phyloP scores from a whole-genome alignment of 2,113 vertebrate species.

The Calypte anna region DNA sequence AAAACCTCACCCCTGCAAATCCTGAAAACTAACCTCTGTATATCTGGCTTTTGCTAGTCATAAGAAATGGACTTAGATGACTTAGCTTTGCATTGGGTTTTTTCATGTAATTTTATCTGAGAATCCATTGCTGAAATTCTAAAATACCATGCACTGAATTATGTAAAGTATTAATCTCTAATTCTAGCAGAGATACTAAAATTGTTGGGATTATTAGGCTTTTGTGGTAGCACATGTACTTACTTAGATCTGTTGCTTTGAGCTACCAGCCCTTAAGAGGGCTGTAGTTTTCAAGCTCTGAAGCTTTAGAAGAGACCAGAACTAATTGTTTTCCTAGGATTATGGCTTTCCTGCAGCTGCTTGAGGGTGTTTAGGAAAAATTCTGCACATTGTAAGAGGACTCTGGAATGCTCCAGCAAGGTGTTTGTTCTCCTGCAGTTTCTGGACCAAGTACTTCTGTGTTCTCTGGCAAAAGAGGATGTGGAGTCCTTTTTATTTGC shows the following conservation, averaged over 20 bases:
- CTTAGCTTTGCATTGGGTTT: neutral
- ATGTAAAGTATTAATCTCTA: slow-evolving; percentile 13
- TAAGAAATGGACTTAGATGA: neutral
- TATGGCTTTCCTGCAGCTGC: neutral
- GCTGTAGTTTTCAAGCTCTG: neutral
- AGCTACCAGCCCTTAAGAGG: neutral
- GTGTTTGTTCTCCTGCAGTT: neutral
- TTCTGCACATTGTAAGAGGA: neutral
- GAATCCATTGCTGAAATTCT: neutral
- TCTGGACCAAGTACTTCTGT: neutral
- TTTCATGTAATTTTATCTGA: neutral
- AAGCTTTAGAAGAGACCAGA: neutral
- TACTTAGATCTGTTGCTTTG: neutral
- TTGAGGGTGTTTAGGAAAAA: neutral
- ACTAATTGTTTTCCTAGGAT: neutral
- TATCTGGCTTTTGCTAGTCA: neutral
- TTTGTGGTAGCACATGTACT: neutral
- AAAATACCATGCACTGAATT: neutral
- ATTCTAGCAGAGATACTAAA: neutral
- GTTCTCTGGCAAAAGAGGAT: neutral
- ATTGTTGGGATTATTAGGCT: neutral
- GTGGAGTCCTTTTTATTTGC: neutral
- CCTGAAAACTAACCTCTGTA: neutral
- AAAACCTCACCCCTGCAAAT: neutral
- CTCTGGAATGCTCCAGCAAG: neutral